Evolutionary conservation across 2,797 vertebrate genomes (phyloP), one percentile per base, ranked within the genome.

Genomic region (Limosa lapponica): DNA sequence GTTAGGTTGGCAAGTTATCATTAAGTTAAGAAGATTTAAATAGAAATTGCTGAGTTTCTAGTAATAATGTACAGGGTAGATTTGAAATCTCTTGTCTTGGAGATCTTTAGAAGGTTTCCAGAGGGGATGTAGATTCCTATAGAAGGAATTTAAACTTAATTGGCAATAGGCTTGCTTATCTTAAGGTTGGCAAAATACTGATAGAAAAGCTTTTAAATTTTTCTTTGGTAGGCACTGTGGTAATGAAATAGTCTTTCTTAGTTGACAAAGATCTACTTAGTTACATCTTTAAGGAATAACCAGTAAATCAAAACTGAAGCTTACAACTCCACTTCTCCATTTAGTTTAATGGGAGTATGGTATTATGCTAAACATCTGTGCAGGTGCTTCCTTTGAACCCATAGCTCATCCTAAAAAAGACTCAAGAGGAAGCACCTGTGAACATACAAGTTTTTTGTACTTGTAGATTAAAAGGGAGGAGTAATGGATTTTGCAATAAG

Each of bases 351-450:
- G 82, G 48, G 66, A 87, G 36, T 57, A 52, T 75, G 19, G 4
- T 67, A 20, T 84, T 88, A 46, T 82, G 67, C 57, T 95, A 32
- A 77, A 77, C 16, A 44, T 62, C 23, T 79, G 34, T 62, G 65
- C 96, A 96, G 95, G 91, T 97, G 96, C 82, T 96, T 97, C 95
- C 95, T 95, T 96, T 91, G 85, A 97, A 93, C 85, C 32, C 34
- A 1, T 66, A 79, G 66, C 52, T 91, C 77, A 94, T 97, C 93
- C 96, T 93, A 84, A 95, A 95, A 94, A 94, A 94, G 82, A 32
- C 48, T 90, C 46, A 39, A 80, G 94, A 90, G 94, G 96, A 96
- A 96, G 80, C 95, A 95, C 77, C 94, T 96, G 96, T 70, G 55
- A 94, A 32, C 16, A n/a, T 49, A 11, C 13, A 67, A 55, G 59